These are phyloP conservation scores for Teleogryllus oceanicus DNA, from an alignment of 2,888 invertebrate genomes.

Conservation along the genomic window DNA sequence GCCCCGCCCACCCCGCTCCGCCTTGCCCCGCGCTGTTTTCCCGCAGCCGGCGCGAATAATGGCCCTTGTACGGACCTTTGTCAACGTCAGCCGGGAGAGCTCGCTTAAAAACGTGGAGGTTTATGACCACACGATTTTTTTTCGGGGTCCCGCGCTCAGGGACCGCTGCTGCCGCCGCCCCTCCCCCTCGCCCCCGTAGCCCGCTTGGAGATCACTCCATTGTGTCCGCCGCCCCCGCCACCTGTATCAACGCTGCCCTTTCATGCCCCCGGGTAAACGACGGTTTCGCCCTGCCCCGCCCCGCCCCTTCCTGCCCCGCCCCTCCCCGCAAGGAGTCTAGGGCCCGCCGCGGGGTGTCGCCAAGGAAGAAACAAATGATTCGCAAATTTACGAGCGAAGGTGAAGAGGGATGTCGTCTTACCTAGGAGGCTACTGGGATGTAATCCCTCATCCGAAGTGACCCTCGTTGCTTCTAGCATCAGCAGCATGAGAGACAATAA, in stretches of 20 bases:
- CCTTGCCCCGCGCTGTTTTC: no score
- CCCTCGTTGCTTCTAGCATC: no score
- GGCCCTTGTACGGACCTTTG: not conserved
- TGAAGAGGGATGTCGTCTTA: not conserved
- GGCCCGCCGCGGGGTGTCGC: no score
- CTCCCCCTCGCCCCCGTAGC: not conserved
- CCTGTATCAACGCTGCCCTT: not conserved
- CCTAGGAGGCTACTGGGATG: not conserved
- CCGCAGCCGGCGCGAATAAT: not conserved
- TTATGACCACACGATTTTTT: constrained; percentile 3
- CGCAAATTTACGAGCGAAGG: no score
- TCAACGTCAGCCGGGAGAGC: not conserved
- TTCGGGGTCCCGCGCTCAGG: not conserved
- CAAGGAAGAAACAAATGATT: no score
- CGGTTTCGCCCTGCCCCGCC: no score
- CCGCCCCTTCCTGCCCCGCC: no score
- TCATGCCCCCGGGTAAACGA: no score
- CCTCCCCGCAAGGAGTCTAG: no score
- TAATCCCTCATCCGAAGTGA: no score
- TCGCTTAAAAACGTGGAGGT: not conserved
- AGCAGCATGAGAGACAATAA: no score
- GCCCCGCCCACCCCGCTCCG: no score
- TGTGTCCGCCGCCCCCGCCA: not conserved
- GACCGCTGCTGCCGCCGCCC: not conserved
- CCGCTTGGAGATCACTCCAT: not conserved